A percentile compares a stretch with the other conserved stretches of the same genome.
phyloP scores from a whole-genome alignment of 2,888 invertebrate species.

The Selenia dentaria region DNA sequence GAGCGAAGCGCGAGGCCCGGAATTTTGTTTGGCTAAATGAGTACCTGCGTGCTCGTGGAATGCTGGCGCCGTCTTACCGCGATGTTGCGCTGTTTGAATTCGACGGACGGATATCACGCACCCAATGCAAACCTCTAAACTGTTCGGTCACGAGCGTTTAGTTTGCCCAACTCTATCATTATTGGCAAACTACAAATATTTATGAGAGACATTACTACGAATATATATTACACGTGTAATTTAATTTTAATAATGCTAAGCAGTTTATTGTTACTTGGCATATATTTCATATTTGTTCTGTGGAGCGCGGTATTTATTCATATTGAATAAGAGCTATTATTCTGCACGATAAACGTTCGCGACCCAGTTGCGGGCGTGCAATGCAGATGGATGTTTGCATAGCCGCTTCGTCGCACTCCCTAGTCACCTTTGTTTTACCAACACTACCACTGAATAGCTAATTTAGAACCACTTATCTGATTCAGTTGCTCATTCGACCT shows the following conservation, averaged over 20 bases:
- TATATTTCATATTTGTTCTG: conserved; percentile 32
- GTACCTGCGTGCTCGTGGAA: conserved; percentile 46
- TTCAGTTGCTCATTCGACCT: conserved; percentile 76
- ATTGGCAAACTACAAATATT: conserved; percentile 47
- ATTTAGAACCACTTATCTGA: conserved; percentile 76
- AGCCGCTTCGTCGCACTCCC: conserved; percentile 66
- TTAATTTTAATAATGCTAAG: conserved; percentile 35
- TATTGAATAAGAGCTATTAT: conserved; percentile 62
- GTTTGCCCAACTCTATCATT: conserved; percentile 46
- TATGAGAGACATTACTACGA: conserved; percentile 28
- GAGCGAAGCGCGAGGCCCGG: conserved; percentile 35
- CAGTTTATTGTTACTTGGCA: conserved; percentile 30
- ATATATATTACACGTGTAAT: conserved; percentile 25
- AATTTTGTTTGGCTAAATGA: conserved; percentile 34
- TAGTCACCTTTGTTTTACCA: conserved; percentile 71
- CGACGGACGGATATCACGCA: conserved; percentile 61
- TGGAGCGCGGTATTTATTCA: conserved; percentile 44
- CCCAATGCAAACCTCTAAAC: conserved; percentile 58
- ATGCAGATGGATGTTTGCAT: conserved; percentile 66
- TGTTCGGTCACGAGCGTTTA: conserved; percentile 58
- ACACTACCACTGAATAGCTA: conserved; percentile 66
- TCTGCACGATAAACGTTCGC: conserved; percentile 56
- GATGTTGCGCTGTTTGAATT: conserved; percentile 58
- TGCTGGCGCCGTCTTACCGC: conserved; percentile 65
- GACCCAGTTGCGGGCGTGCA: conserved; percentile 62